Evolutionary conservation across 2,113 vertebrate genomes (phyloP).

Genomic region (Oostethus manadensis): DNA sequence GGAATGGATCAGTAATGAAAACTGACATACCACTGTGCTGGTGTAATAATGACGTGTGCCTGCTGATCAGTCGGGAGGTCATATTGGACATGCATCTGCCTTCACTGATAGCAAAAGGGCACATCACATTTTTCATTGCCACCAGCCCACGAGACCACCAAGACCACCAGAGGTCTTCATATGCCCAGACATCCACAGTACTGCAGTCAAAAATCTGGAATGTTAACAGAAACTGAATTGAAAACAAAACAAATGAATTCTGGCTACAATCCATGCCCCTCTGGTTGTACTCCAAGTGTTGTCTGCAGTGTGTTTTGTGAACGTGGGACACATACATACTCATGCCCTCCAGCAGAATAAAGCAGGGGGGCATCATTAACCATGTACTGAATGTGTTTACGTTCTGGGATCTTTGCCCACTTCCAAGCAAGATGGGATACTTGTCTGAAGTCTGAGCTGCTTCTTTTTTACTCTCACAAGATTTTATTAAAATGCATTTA

Average conservation of each 20-base stretch:
- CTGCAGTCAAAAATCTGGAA: no score
- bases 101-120: not conserved
- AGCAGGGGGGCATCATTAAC: not conserved
- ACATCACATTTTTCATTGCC: not conserved
- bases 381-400: not conserved
- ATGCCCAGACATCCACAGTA: not conserved
- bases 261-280: not conserved
- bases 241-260: not conserved
- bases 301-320: not conserved
- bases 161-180: not conserved
- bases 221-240: not conserved
- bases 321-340: not conserved
- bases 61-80: no score
- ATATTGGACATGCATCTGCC: no score
- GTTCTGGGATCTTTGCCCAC: not conserved
- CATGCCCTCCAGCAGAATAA: not conserved
- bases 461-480: no score
- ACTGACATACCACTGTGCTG: no score
- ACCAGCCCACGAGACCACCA: no score
- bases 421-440: no score
- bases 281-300: constrained; percentile 4
- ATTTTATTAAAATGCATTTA: no score
- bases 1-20: no score
- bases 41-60: not conserved
- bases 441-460: no score